Conservation (phyloP, 1,140 invertebrate species). For the Parasteatoda tepidariorum region DNA sequence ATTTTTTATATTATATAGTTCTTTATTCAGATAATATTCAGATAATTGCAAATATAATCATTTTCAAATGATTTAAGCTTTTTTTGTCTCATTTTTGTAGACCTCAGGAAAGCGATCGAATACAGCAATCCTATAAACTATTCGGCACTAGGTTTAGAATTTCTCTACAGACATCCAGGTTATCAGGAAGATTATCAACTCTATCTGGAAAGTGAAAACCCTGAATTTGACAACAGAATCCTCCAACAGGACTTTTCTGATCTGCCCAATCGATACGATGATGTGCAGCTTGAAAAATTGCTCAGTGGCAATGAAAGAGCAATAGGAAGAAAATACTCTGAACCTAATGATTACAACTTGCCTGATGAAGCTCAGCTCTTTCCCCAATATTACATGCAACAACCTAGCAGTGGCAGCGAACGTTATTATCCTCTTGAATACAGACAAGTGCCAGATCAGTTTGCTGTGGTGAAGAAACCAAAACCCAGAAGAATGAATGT, state of each 20-base stretch:
- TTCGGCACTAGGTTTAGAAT: constrained; percentile 68
- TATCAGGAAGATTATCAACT: constrained; percentile 62
- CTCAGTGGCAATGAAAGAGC: constrained; percentile 1
- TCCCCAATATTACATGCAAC: constrained; percentile 48
- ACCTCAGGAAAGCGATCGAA: constrained; percentile 67
- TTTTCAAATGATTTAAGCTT: no score
- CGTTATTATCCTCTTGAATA: constrained; percentile 38
- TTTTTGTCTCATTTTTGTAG: constrained; percentile 64
- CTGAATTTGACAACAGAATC: constrained; percentile 43
- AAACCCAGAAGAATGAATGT: constrained; percentile 17
- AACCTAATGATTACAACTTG: constrained; percentile 32
- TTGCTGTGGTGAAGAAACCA: neutral
- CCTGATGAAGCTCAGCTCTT: constrained; percentile 27
- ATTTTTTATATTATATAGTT: no score
- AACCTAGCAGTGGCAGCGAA: constrained; percentile 14
- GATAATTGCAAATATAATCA: no score
- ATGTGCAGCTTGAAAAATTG: constrained; percentile 41
- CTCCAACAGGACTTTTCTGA: constrained; percentile 41
- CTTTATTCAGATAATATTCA: no score
- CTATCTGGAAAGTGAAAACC: constrained; percentile 50
- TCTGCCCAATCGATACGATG: constrained; percentile 37
- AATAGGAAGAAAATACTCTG: constrained; percentile 34
- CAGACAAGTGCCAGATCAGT: constrained; percentile 4
- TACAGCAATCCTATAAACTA: constrained; percentile 69
- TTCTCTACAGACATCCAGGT: constrained; percentile 68